These are phyloP conservation scores for Stictonetta naevosa DNA, from an alignment of 2,113 vertebrate species.

Conservation along the genomic window DNA sequence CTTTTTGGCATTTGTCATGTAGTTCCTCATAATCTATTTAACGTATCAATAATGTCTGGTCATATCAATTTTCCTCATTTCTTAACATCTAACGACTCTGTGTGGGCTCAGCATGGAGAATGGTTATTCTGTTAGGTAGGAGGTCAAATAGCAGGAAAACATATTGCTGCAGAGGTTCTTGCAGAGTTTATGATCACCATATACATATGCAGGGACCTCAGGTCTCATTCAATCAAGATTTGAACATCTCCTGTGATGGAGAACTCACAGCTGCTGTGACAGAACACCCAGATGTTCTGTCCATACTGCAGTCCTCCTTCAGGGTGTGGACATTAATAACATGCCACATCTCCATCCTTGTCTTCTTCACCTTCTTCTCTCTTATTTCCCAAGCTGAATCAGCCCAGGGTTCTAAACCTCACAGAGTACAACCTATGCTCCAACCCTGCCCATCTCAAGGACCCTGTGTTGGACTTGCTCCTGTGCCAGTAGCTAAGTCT, in stretches of 20 bases:
- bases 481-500: neutral
- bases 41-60: neutral
- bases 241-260: neutral
- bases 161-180: neutral
- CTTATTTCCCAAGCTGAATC: neutral
- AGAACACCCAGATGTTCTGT: neutral
- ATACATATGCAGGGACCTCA: neutral
- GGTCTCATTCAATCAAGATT: accelerated
- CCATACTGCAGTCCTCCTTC: accelerated
- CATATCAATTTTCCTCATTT: neutral
- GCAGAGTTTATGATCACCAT: neutral
- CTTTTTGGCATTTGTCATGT: neutral
- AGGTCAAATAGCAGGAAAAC: neutral
- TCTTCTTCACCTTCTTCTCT: neutral
- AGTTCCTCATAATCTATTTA: neutral
- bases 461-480: neutral
- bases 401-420: neutral
- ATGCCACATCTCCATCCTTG: neutral
- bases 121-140: neutral
- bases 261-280: too few relatives aligned
- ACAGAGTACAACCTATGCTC: accelerated
- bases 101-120: neutral
- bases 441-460: accelerated
- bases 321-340: neutral
- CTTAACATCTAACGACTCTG: neutral